Evolutionary conservation across 2,113 vertebrate species (phyloP), one percentile per base, ranked within the genome.

Genomic region (Pluvialis apricaria): DNA sequence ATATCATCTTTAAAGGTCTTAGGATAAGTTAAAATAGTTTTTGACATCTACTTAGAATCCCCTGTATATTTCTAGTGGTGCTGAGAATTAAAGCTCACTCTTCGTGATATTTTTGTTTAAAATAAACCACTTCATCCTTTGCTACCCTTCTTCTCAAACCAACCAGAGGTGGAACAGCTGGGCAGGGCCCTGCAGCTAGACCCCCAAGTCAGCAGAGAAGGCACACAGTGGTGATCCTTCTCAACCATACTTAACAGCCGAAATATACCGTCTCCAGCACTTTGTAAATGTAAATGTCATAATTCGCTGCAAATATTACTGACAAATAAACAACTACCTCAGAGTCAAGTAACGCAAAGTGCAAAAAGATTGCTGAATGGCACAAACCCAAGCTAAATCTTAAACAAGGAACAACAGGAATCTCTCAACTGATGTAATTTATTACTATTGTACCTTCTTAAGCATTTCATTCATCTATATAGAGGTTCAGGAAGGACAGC

Each of bases 401-500:
- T 82, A 15, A 90, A 40, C 26, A 70, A 31, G 40, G 62, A 85
- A 44, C 31, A 92, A 62, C 11, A 65, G 6, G 52, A 91, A 61
- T 7, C 38, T 83, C 25, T 55, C 68, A 73, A 38, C 20, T n/a
- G 21, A 87, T 51, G 64, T 40, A 29, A 29, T 77, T 75, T 57
- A 44, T 83, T 86, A 31, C 61, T 65, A n/a, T n/a, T 91, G 91
- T 98, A 98, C 98, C 98, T 97, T 98, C 98, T 97, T 98, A 81
- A 98, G 97, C 72, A 98, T 94, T 96, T 98, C 98, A 97, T 98
- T 99, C 98, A 98, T 98, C 99, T 99, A 98, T 13, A 90, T 0
- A 95, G 47, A 97, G 90, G 95, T 95, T 97, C 97, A 96, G 98
- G 97, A 88, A 97, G 86, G 97, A 91, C 90, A 95, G 85, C 80